Percentiles rank a stretch among this genome's conserved stretches.
Conservation (phyloP, 2,113 vertebrate genomes). For the Regulus satrapa region DNA sequence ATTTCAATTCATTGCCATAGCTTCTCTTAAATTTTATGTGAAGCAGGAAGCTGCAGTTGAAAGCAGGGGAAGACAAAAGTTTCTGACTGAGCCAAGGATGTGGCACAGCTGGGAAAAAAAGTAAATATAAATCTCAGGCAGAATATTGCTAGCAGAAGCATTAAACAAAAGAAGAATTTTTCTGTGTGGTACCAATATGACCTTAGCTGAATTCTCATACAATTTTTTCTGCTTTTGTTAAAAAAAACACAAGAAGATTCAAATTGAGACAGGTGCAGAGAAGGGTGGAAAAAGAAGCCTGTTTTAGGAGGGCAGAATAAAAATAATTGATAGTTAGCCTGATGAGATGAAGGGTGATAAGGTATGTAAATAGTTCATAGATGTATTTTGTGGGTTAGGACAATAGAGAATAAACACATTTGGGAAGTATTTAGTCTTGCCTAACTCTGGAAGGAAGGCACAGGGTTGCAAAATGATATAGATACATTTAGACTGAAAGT, state of each 20-base stretch:
- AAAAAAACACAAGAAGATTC: not conserved
- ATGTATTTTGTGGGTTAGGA: not conserved
- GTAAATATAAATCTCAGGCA: constrained; percentile 3
- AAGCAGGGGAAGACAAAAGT: constrained; percentile 52
- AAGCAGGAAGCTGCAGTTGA: constrained; percentile 55
- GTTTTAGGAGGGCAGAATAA: not conserved
- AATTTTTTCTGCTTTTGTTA: not conserved
- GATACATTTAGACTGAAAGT: not conserved
- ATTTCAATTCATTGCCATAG: constrained; percentile 28
- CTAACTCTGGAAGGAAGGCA: not conserved
- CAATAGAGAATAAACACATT: not conserved
- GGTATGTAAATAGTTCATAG: not conserved
- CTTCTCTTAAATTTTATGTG: constrained; percentile 42
- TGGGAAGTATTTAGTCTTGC: not conserved
- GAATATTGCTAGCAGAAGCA: constrained; percentile 6
- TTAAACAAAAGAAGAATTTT: not conserved
- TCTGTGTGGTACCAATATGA: not conserved
- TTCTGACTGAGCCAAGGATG: constrained; percentile 48
- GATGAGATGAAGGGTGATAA: not conserved
- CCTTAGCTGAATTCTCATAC: not conserved
- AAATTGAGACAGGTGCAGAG: not conserved
- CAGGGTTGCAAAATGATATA: not conserved
- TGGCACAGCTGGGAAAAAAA: constrained; percentile 47
- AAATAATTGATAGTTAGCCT: not conserved
- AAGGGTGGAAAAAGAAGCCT: not conserved